phyloP scores from a whole-genome alignment of 2,113 vertebrate species.

The Dromiciops gliroides region DNA sequence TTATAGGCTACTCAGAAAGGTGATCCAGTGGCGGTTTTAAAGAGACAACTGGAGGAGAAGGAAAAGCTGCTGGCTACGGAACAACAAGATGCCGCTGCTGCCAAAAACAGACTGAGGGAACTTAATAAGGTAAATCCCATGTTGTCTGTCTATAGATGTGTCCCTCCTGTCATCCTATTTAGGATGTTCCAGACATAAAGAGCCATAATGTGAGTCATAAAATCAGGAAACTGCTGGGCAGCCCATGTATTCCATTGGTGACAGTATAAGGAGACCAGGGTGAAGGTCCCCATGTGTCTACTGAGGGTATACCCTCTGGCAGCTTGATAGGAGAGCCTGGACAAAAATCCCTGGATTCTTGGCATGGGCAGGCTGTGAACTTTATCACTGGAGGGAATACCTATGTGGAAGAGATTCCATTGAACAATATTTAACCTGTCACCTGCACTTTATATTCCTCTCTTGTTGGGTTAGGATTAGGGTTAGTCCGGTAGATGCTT shows the following conservation, averaged over 20 bases:
- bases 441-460: background rate
- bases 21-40: slow-evolving; percentile 90
- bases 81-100: slow-evolving; percentile 88
- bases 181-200: background rate
- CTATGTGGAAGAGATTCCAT: background rate
- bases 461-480: background rate
- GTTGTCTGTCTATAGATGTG: background rate
- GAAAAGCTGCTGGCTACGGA: slow-evolving; percentile 91
- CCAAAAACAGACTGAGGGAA: slow-evolving; percentile 91
- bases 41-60: slow-evolving; percentile 94
- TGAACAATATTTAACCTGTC: background rate
- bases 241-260: background rate
- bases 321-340: background rate
- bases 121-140: slow-evolving; percentile 88
- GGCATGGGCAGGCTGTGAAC: background rate
- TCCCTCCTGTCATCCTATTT: background rate
- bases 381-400: background rate
- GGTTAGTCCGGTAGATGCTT: background rate
- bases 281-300: background rate
- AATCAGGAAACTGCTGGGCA: background rate
- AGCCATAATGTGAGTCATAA: background rate
- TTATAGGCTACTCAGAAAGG: slow-evolving; percentile 94
- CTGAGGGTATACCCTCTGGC: background rate
- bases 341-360: background rate
- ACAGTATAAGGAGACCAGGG: background rate